Conservation (phyloP, 2,888 invertebrate species). For the Diaprepes abbreviatus region DNA sequence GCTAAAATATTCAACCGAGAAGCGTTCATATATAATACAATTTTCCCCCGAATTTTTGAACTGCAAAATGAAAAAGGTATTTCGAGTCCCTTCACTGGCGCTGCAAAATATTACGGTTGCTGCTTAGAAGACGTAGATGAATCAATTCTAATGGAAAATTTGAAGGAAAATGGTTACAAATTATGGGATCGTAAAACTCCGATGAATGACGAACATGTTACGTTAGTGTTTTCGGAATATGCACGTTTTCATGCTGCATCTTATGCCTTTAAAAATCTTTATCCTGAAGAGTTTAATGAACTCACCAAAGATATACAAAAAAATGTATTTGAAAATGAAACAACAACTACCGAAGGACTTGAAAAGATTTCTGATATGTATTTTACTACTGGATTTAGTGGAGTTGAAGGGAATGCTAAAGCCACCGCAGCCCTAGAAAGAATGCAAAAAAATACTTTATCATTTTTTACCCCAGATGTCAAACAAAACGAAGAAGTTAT, state of each 20-base stretch:
- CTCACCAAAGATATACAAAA: conserved; percentile 22
- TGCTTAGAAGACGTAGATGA: conserved; percentile 36
- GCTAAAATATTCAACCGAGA: conserved; percentile 55
- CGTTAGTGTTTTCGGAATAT: conserved; percentile 56
- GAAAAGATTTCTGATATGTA: background rate
- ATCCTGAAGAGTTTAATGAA: conserved; percentile 52
- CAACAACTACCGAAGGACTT: background rate
- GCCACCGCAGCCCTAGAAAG: background rate
- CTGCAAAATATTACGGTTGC: conserved; percentile 44
- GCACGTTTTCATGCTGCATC: conserved; percentile 60
- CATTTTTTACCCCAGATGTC: background rate
- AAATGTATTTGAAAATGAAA: conserved; percentile 25
- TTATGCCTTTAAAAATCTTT: conserved; percentile 56
- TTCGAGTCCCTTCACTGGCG: conserved; percentile 20
- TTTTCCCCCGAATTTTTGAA: conserved; percentile 52
- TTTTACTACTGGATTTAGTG: conserved; percentile 25
- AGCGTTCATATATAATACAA: conserved; percentile 55
- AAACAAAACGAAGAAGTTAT: conserved; percentile 34
- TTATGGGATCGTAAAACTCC: conserved; percentile 55
- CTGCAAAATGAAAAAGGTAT: conserved; percentile 50
- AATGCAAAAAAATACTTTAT: background rate
- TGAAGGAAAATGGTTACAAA: conserved; percentile 53
- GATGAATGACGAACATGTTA: conserved; percentile 58
- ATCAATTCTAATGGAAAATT: conserved; percentile 57
- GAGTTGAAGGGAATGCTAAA: conserved; percentile 26